Percentiles rank a stretch among this genome's conserved stretches.
These are phyloP conservation scores for Salvelinus namaycush DNA, from an alignment of 2,113 vertebrate genomes.

Conservation along the genomic window DNA sequence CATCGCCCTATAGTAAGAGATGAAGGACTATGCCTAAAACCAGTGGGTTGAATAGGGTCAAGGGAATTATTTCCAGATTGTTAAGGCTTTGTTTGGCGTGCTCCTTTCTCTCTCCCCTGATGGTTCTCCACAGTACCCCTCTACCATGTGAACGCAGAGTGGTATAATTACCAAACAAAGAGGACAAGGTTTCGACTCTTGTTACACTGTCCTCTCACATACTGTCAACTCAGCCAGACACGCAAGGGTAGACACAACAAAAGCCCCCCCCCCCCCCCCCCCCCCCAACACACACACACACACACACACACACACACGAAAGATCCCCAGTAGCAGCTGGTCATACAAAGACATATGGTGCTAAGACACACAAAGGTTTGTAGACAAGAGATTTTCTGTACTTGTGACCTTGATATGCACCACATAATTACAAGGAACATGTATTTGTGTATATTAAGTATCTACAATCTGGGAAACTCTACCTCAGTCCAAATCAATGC, in stretches of 20 bases:
- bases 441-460: slow-evolving; percentile 2
- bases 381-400: slow-evolving; percentile 6
- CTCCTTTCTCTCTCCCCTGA: slow-evolving; percentile 17
- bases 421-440: slow-evolving; percentile 7
- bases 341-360: slow-evolving; percentile 5
- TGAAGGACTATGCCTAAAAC: not conserved
- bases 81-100: slow-evolving; percentile 35
- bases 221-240: slow-evolving; percentile 28
- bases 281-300: not conserved
- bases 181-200: slow-evolving; percentile 45
- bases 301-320: slow-evolving; percentile 20
- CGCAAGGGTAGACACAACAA: slow-evolving; percentile 32
- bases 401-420: not conserved
- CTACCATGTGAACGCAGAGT: slow-evolving; percentile 37
- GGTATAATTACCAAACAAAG: slow-evolving; percentile 53
- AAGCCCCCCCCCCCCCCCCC: not conserved
- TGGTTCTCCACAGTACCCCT: slow-evolving; percentile 16
- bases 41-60: slow-evolving; percentile 11
- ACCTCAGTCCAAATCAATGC: not conserved
- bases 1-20: not conserved
- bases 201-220: slow-evolving; percentile 40
- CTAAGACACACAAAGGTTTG: slow-evolving; percentile 16
- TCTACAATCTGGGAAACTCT: not conserved
- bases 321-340: slow-evolving; percentile 14
- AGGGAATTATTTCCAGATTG: slow-evolving; percentile 25